phyloP scores from a whole-genome alignment of 2,888 invertebrate genomes.

The Dorcus parallelipipedus region DNA sequence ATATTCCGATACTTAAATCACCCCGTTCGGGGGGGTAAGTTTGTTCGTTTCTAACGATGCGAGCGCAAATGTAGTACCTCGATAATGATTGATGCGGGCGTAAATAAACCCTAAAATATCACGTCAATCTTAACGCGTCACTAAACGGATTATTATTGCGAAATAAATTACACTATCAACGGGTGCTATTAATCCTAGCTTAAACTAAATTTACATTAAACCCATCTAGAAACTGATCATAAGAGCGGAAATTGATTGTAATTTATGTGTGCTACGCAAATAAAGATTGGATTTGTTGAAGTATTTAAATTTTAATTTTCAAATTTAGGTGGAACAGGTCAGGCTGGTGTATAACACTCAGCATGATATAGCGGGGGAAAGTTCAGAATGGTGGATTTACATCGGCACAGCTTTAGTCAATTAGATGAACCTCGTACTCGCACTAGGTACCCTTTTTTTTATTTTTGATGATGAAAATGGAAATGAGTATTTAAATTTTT shows the following conservation, averaged over 20 bases:
- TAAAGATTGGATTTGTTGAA: not conserved
- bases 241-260: not conserved
- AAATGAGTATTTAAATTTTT: not conserved
- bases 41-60: too few species aligned
- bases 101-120: not conserved
- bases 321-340: conserved; percentile 36
- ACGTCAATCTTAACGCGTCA: too few species aligned
- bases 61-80: not conserved
- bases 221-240: not conserved
- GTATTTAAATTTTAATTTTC: not conserved
- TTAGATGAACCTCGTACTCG: conserved; percentile 37
- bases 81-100: not conserved
- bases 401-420: conserved; percentile 37
- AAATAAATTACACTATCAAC: too few species aligned
- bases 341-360: conserved; percentile 29
- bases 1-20: too few species aligned
- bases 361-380: conserved; percentile 30
- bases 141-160: too few species aligned
- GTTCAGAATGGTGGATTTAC: conserved; percentile 37
- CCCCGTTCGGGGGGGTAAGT: too few species aligned
- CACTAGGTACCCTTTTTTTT: conserved; percentile 32
- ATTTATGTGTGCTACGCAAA: too few species aligned
- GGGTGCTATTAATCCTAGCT: not conserved
- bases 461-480: not conserved
- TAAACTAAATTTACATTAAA: not conserved